Conservation (phyloP, 2,113 vertebrate genomes). For the Microcebus lehilahytsara region DNA sequence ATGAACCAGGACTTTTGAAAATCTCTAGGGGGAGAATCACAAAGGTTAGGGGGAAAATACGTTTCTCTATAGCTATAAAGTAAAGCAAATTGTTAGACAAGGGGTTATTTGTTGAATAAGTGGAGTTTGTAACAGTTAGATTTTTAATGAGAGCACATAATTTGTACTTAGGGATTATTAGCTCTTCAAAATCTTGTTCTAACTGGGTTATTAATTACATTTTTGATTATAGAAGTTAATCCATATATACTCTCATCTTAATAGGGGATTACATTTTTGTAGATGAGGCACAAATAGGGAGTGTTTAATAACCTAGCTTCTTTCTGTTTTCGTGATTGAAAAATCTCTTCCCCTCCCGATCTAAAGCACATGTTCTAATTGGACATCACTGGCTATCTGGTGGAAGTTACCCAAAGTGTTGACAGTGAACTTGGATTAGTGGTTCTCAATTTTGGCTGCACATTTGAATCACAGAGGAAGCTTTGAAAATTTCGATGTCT, state of each 20-base stretch:
- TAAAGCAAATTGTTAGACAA: slow-evolving; percentile 50
- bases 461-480: background rate
- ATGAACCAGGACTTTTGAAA: background rate
- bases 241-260: slow-evolving; percentile 58
- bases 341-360: background rate
- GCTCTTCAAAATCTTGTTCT: slow-evolving; percentile 72
- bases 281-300: slow-evolving; percentile 42
- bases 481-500: background rate
- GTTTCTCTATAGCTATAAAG: slow-evolving; percentile 35
- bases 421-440: background rate
- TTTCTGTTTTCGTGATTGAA: background rate
- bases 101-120: slow-evolving; percentile 59
- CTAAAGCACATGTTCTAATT: background rate
- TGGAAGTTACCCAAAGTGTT: background rate
- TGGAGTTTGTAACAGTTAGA: slow-evolving; percentile 58
- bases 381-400: background rate
- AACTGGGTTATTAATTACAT: slow-evolving; percentile 73
- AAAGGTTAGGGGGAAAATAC: background rate
- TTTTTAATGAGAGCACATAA: slow-evolving; percentile 73
- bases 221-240: slow-evolving; percentile 74
- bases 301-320: slow-evolving; percentile 39
- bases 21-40: background rate
- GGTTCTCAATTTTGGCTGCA: background rate
- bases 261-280: slow-evolving; percentile 63
- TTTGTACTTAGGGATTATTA: slow-evolving; percentile 74